Conservation (phyloP, 1,140 invertebrate genomes). For the Gryllus bimaculatus region DNA sequence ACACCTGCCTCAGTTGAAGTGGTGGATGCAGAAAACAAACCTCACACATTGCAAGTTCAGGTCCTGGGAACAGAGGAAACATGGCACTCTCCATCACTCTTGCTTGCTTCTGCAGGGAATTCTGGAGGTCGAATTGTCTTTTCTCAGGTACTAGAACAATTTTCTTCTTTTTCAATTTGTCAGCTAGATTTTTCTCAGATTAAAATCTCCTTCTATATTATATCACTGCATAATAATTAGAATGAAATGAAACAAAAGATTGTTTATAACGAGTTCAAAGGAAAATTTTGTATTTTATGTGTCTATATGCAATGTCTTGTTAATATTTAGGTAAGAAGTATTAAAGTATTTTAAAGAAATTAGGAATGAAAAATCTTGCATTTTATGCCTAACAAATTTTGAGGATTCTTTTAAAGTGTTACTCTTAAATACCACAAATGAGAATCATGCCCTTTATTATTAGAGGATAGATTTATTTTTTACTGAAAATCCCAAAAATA, state of each 20-base stretch:
- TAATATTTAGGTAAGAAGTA: too few species aligned
- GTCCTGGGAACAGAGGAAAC: slow-evolving; percentile 72
- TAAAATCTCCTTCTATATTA: neutral
- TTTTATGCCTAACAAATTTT: too few species aligned
- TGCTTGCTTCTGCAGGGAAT: slow-evolving; percentile 53
- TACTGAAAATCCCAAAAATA: too few species aligned
- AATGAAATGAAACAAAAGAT: neutral
- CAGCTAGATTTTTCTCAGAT: neutral
- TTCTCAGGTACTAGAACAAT: slow-evolving; percentile 51
- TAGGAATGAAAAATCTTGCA: too few species aligned
- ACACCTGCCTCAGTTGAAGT: slow-evolving; percentile 45
- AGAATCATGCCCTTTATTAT: too few species aligned
- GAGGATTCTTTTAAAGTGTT: too few species aligned
- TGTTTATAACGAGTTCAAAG: too few species aligned
- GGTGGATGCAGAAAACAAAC: slow-evolving; percentile 39
- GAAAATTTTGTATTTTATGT: too few species aligned
- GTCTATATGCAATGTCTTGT: too few species aligned
- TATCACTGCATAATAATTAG: neutral
- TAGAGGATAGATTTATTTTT: too few species aligned
- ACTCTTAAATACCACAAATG: too few species aligned
- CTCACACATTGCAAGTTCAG: slow-evolving; percentile 9
- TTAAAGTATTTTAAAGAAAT: too few species aligned
- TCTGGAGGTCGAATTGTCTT: slow-evolving; percentile 64
- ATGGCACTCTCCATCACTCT: slow-evolving; percentile 71
- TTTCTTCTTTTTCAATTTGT: neutral